Conservation (phyloP, 2,888 invertebrate genomes). For the Cheilosia vernalis region DNA sequence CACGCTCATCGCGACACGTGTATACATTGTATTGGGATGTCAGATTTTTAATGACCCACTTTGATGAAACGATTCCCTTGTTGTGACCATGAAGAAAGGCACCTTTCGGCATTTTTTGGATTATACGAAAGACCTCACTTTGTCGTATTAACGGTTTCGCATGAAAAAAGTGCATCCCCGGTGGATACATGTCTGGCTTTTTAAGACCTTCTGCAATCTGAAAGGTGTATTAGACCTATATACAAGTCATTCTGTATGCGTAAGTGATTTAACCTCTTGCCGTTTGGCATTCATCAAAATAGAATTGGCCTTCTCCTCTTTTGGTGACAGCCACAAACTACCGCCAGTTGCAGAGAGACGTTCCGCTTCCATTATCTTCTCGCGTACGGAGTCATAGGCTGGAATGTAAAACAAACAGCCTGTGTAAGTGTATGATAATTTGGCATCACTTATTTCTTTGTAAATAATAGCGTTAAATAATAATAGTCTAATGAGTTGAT, state of each 20-base stretch:
- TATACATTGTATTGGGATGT: constrained; percentile 83
- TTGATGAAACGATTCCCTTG: constrained; percentile 84
- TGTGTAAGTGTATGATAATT: constrained; percentile 28
- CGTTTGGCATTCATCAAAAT: constrained; percentile 83
- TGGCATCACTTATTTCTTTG: constrained; percentile 9
- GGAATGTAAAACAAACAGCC: constrained; percentile 39
- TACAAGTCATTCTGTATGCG: constrained; percentile 19
- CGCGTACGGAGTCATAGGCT: constrained; percentile 82
- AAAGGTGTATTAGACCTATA: constrained; percentile 21
- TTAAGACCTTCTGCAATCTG: constrained; percentile 80
- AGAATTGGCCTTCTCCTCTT: constrained; percentile 82
- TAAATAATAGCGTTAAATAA: constrained; percentile 54
- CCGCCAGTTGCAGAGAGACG: constrained; percentile 80
- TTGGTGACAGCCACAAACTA: constrained; percentile 80
- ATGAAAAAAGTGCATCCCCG: constrained; percentile 85
- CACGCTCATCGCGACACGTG: constrained; percentile 81
- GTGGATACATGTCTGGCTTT: constrained; percentile 84
- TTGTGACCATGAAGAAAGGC: constrained; percentile 86
- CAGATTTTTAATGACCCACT: constrained; percentile 84
- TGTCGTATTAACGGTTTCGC: constrained; percentile 84
- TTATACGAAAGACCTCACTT: constrained; percentile 85
- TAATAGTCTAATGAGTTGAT: constrained; percentile 26
- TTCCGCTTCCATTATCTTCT: constrained; percentile 82
- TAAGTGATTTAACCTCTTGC: constrained; percentile 77
- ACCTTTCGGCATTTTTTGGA: constrained; percentile 86